A percentile compares a stretch with the other conserved stretches of the same genome.
These are phyloP conservation scores for Apodemia zela DNA, from an alignment of 2,888 invertebrate genomes.

Conservation along the genomic window DNA sequence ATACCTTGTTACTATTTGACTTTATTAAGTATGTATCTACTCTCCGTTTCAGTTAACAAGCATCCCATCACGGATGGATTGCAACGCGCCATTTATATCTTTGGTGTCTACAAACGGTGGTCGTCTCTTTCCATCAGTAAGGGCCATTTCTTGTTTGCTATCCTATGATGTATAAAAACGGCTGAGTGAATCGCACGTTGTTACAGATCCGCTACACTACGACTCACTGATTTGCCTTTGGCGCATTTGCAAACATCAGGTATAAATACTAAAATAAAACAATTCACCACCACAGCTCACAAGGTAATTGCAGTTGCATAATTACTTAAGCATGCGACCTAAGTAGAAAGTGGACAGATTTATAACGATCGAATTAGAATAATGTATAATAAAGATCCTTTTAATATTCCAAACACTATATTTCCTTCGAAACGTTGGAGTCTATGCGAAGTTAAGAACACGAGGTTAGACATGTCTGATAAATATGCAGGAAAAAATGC, in stretches of 20 bases:
- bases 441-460: not conserved
- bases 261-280: not conserved
- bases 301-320: conserved; percentile 1
- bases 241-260: not conserved
- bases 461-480: not conserved
- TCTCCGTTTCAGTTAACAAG: too few species aligned
- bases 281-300: not conserved
- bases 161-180: too few species aligned
- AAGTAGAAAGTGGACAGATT: conserved; percentile 12
- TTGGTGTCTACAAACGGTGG: too few species aligned
- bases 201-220: too few species aligned
- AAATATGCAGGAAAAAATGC: not conserved
- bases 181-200: too few species aligned
- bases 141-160: too few species aligned
- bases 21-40: too few species aligned
- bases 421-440: not conserved
- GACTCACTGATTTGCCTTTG: too few species aligned
- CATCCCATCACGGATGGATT: too few species aligned
- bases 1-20: too few species aligned
- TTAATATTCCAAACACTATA: conserved; percentile 5
- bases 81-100: too few species aligned
- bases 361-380: conserved; percentile 5
- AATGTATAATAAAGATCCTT: conserved; percentile 12
- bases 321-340: conserved; percentile 9
- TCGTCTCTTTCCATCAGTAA: too few species aligned